phyloP scores from a whole-genome alignment of 2,797 vertebrate species.

The Miichthys miiuy region DNA sequence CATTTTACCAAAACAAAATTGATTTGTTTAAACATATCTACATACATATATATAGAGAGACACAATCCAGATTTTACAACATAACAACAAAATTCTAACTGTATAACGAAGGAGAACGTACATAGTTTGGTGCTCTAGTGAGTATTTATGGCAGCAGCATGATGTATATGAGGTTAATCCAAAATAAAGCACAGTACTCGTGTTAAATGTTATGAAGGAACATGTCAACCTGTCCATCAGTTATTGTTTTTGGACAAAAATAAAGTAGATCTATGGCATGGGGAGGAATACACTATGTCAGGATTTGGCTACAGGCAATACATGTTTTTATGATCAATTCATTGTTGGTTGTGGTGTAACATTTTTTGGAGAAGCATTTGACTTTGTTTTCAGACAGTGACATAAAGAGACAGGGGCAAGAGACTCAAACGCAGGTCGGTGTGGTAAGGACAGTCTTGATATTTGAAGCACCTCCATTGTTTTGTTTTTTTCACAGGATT shows the following conservation, averaged over 20 bases:
- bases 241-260: not conserved
- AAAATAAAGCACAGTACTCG: not conserved
- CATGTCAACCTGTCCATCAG: not conserved
- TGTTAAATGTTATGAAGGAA: not conserved
- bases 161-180: not conserved
- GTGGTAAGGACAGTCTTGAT: too few species aligned
- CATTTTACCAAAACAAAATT: not conserved
- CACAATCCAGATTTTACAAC: not conserved
- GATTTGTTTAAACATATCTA: not conserved
- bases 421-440: too few species aligned
- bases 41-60: not conserved
- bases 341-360: not conserved
- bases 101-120: not conserved
- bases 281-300: not conserved
- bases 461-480: too few species aligned
- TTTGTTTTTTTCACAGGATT: too few species aligned
- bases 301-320: not conserved
- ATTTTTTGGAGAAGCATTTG: too few species aligned
- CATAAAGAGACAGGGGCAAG: too few species aligned
- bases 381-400: too few species aligned
- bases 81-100: not conserved
- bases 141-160: not conserved
- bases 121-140: not conserved
- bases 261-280: too few species aligned
- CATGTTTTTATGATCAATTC: not conserved